A percentile compares a stretch with the other conserved stretches of the same genome.
Evolutionary conservation across 2,888 invertebrate genomes (phyloP).

Genomic region (Eilema caniola): DNA sequence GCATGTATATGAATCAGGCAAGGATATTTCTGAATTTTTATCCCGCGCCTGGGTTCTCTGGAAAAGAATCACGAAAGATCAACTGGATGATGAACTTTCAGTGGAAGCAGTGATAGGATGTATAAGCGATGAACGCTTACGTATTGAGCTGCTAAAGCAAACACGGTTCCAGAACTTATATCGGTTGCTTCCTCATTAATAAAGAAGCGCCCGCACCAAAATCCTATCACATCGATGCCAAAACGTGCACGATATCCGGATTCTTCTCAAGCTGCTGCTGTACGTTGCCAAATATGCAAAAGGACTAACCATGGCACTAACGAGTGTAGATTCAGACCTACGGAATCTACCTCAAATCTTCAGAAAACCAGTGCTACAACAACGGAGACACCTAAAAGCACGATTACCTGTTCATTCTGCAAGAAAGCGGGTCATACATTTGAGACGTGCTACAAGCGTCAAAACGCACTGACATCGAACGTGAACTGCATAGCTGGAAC

Average conservation of each 20-base stretch:
- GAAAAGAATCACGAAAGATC: slow-evolving; percentile 49
- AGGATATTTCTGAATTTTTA: slow-evolving; percentile 50
- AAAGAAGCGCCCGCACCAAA: no score
- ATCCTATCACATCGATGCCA: not conserved
- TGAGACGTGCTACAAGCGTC: not conserved
- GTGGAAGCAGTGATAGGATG: slow-evolving; percentile 55
- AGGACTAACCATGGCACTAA: not conserved
- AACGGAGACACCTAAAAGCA: no score
- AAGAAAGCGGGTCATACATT: slow-evolving; percentile 10
- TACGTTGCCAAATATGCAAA: slow-evolving; percentile 10
- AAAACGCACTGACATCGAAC: not conserved
- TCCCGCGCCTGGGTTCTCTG: slow-evolving; percentile 51
- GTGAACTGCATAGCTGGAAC: no score
- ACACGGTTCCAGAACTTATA: slow-evolving; percentile 9
- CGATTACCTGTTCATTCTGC: slow-evolving; percentile 5
- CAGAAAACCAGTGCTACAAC: not conserved
- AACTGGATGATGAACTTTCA: slow-evolving; percentile 38
- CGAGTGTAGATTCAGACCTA: slow-evolving; percentile 6
- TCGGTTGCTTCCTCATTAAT: slow-evolving; percentile 12
- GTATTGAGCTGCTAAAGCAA: slow-evolving; percentile 46
- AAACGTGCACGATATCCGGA: not conserved
- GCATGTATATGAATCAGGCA: slow-evolving; percentile 43
- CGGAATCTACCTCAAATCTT: not conserved
- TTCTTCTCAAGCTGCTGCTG: not conserved
- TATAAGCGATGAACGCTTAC: slow-evolving; percentile 45